Percentiles rank a stretch among this genome's conserved stretches.
These are phyloP conservation scores for Xanthia icteritia DNA, from an alignment of 2,888 invertebrate genomes.

Conservation along the genomic window DNA sequence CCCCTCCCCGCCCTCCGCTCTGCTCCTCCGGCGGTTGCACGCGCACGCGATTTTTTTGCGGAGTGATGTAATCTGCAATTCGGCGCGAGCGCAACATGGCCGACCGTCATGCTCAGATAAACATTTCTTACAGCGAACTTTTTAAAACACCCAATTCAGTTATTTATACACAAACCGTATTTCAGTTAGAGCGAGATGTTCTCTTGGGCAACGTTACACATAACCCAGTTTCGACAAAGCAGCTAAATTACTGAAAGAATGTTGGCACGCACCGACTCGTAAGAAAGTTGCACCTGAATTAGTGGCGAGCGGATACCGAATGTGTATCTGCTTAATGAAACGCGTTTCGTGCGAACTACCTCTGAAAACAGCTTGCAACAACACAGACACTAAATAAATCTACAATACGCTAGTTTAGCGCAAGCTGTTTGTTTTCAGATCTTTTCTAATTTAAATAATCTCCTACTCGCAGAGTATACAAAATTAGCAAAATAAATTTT, in stretches of 20 bases:
- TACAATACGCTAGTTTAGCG: constrained; percentile 28
- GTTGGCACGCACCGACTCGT: constrained; percentile 29
- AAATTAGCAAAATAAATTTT: constrained; percentile 22
- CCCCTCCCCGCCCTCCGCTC: constrained; percentile 53
- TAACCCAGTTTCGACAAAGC: constrained; percentile 30
- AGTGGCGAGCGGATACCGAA: constrained; percentile 30
- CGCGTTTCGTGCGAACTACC: constrained; percentile 29
- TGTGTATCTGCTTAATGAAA: constrained; percentile 51
- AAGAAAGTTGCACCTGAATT: constrained; percentile 44
- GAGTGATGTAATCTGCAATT: constrained; percentile 89
- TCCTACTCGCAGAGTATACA: constrained; percentile 17
- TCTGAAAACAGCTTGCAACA: constrained; percentile 34
- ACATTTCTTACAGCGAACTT: constrained; percentile 63
- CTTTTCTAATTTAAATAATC: constrained; percentile 52
- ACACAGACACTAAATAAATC: constrained; percentile 46
- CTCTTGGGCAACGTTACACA: constrained; percentile 37
- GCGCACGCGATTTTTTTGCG: constrained; percentile 86
- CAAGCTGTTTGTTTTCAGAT: constrained; percentile 40
- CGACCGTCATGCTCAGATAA: constrained; percentile 71
- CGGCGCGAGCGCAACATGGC: constrained; percentile 88
- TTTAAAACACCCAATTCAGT: constrained; percentile 61
- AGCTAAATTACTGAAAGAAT: constrained; percentile 36
- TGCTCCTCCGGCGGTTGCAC: constrained; percentile 67
- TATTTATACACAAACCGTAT: constrained; percentile 57
- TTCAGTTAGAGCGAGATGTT: constrained; percentile 47